phyloP scores from a whole-genome alignment of 2,888 invertebrate species.

The Drosophila nigricruria region DNA sequence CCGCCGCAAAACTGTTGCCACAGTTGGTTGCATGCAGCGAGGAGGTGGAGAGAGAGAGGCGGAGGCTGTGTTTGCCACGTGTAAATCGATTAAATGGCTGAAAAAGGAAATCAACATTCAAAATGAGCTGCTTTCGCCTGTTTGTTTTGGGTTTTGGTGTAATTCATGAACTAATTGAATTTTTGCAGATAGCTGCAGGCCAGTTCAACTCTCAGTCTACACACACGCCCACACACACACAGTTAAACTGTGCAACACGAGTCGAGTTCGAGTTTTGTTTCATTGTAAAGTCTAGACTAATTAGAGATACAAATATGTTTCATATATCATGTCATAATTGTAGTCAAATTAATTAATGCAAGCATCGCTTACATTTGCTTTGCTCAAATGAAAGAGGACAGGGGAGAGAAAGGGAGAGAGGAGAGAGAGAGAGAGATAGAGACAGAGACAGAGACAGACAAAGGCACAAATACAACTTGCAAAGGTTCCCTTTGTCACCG shows the following conservation, averaged over 20 bases:
- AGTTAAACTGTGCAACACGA: not conserved
- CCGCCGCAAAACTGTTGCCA: slow-evolving; percentile 10
- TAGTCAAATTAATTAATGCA: slow-evolving; percentile 11
- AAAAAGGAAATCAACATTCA: slow-evolving; percentile 28
- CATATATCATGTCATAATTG: slow-evolving; percentile 18
- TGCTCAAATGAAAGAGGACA: not conserved
- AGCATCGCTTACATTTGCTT: not conserved
- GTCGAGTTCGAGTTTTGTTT: slow-evolving; percentile 5
- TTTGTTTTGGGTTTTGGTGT: slow-evolving; percentile 22
- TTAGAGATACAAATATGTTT: slow-evolving; percentile 9
- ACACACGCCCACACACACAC: not conserved
- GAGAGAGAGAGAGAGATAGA: not conserved
- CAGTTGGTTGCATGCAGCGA: slow-evolving; percentile 6
- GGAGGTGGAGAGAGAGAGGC: not conserved
- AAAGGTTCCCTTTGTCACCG: not conserved
- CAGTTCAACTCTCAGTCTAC: slow-evolving; percentile 1
- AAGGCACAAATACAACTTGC: not conserved
- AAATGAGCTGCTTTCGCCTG: slow-evolving; percentile 10
- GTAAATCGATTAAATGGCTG: slow-evolving; percentile 21
- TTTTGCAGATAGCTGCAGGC: slow-evolving; percentile 31
- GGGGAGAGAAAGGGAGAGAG: not conserved
- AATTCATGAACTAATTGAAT: slow-evolving; percentile 45
- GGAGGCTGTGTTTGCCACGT: slow-evolving; percentile 13
- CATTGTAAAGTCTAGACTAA: slow-evolving; percentile 18
- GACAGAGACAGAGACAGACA: not conserved